These are phyloP conservation scores for Taenioides sp. DNA, from an alignment of 2,797 vertebrate species.

Conservation along the genomic window DNA sequence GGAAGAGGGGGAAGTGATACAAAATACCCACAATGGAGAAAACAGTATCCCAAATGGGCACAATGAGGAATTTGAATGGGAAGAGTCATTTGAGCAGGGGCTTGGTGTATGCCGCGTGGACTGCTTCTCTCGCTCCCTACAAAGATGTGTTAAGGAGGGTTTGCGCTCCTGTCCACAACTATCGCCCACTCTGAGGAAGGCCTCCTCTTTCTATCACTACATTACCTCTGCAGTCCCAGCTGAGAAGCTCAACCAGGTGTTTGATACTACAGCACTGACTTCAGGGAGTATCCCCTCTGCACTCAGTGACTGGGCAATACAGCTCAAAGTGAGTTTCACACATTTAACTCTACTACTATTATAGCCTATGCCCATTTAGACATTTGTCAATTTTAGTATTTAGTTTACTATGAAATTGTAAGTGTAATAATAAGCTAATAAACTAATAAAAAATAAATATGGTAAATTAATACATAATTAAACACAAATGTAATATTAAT, in stretches of 20 bases:
- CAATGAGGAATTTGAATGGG: constrained; percentile 53
- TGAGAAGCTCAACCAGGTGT: constrained; percentile 80
- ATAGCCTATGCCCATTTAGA: neutral
- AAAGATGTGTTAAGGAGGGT: constrained; percentile 77
- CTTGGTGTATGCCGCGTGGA: constrained; percentile 74
- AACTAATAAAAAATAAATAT: neutral
- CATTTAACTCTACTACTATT: neutral
- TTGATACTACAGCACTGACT: constrained; percentile 57
- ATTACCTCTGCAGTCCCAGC: constrained; percentile 77
- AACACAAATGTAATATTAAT: neutral
- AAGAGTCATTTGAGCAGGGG: constrained; percentile 73
- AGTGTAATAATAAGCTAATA: neutral
- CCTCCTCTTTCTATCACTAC: constrained; percentile 79
- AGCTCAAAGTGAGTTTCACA: constrained; percentile 71
- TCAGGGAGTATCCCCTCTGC: constrained; percentile 36
- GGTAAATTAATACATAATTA: neutral
- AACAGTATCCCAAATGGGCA: constrained; percentile 62
- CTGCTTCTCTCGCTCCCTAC: constrained; percentile 79
- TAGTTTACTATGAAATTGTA: neutral
- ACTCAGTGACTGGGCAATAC: constrained; percentile 73
- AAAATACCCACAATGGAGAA: constrained; percentile 33
- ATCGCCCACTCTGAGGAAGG: constrained; percentile 72
- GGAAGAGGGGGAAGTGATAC: constrained; percentile 48
- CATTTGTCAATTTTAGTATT: neutral
- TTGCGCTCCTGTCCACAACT: constrained; percentile 71